Percentiles rank a stretch among this genome's conserved stretches.
Evolutionary conservation across 2,888 invertebrate species (phyloP).

Genomic region (Asteroscopus sphinx): DNA sequence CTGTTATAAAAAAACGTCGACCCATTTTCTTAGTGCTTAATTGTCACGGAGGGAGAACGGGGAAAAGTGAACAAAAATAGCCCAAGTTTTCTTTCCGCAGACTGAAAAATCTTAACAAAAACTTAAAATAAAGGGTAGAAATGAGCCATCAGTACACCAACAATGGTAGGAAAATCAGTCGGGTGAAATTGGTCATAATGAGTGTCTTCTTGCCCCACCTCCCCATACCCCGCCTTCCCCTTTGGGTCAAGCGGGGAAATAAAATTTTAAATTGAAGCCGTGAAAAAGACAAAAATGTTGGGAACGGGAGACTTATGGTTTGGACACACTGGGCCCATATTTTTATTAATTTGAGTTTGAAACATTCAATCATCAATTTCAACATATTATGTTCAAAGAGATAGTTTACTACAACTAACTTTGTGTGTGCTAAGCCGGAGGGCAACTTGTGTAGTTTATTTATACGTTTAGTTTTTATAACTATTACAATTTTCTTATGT

Average conservation of each 20-base stretch:
- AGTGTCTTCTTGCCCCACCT: constrained; percentile 74
- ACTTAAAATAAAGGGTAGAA: constrained; percentile 77
- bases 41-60: constrained; percentile 55
- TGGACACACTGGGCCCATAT: constrained; percentile 27
- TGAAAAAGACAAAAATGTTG: constrained; percentile 84
- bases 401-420: not conserved
- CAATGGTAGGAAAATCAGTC: constrained; percentile 79
- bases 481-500: too few relatives aligned
- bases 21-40: constrained; percentile 61
- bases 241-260: constrained; percentile 85
- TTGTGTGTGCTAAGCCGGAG: not conserved
- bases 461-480: not conserved
- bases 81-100: constrained; percentile 59
- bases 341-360: not conserved
- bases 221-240: constrained; percentile 64
- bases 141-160: constrained; percentile 78
- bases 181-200: constrained; percentile 89
- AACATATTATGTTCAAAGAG: too few relatives aligned
- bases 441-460: not conserved
- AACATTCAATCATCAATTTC: too few relatives aligned
- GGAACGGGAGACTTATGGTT: constrained; percentile 63
- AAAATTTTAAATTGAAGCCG: constrained; percentile 87
- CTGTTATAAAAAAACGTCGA: constrained; percentile 50
- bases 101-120: constrained; percentile 69
- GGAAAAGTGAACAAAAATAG: constrained; percentile 53